Evolutionary conservation across 30 jellyfish, hydroid and myxozoan genomes (phyloP), one percentile per base, ranked within the genome.

Genomic region (Chrysaora quinquecirrha): DNA sequence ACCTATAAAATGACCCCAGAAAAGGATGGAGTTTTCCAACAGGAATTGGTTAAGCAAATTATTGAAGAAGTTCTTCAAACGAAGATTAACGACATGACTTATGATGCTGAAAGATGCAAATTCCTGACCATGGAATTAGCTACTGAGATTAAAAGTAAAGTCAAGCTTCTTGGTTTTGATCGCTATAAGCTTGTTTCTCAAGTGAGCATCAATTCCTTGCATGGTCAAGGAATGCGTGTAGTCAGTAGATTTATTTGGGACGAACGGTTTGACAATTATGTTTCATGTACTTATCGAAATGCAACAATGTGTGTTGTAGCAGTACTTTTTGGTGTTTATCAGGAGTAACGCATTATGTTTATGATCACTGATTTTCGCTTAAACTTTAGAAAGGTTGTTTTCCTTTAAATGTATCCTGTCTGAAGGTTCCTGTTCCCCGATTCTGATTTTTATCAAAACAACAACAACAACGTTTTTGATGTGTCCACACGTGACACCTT

Each of bases 241-340:
- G 96, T 60, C 22, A 86, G 96, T 69, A 86, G 96, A 6, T 75
- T 68, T 30, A 46, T 86, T 16, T 86, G 96, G 96, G 89, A 86
- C 62, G 90, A 76, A 35, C 80, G 72, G 31, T 24, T 30, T 30
- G 96, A 86, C 54, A 63, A 76, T 30, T 86, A 64, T 30, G 78
- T 75, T 10, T 63, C 87, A 30, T 78, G 89, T 23, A 80, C 75
- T 2, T 86, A 75, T 43, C 72, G 83, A 18, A 86, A 67, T 34
- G 75, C 89, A 1, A 30, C 86, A 0, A 38, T 86, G 86, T 62
- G 71, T 70, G 96, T 71, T 66, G 67, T 71, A n/a, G 96, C 83
- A 30, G 86, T 76, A 20, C 25, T 86, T 33, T 74, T 32, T 50
- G 96, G 80, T 23, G 77, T 86, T 16, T 86, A 86, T 52, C 75